These are phyloP conservation scores for Anolis sagrei DNA, from an alignment of 2,113 vertebrate species.

Conservation along the genomic window DNA sequence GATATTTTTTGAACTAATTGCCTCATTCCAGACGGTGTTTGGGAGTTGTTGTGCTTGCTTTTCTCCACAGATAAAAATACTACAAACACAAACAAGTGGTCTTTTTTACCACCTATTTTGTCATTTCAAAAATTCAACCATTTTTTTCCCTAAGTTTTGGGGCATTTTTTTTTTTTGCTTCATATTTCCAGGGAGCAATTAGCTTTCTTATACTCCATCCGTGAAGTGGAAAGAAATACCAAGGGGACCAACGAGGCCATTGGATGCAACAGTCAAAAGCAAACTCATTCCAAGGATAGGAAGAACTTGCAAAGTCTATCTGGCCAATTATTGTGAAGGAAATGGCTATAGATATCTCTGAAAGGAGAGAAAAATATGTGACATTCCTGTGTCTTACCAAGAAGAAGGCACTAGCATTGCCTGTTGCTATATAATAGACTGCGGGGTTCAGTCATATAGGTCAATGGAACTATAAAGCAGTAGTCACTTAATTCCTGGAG, in stretches of 20 bases:
- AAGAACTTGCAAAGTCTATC: background rate
- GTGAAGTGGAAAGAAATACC: background rate
- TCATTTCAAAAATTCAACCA: background rate
- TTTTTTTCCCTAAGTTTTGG: background rate
- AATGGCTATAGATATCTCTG: background rate
- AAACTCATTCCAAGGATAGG: background rate
- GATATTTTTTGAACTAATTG: background rate
- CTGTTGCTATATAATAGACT: background rate
- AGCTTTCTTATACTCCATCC: background rate
- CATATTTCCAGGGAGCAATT: background rate
- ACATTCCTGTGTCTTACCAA: background rate
- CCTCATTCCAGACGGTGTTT: constrained; percentile 5
- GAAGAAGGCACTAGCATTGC: background rate
- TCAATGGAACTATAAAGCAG: background rate
- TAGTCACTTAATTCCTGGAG: background rate
- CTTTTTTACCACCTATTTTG: background rate
- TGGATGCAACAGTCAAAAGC: background rate
- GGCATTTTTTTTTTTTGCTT: background rate
- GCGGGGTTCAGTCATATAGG: background rate
- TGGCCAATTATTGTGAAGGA: background rate
- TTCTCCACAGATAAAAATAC: constrained; percentile 3
- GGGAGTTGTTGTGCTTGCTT: background rate
- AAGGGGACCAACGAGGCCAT: background rate
- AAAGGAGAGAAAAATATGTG: background rate
- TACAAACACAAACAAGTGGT: background rate